Evolutionary conservation across 2,888 invertebrate species (phyloP).

Genomic region (Papilio gigon): DNA sequence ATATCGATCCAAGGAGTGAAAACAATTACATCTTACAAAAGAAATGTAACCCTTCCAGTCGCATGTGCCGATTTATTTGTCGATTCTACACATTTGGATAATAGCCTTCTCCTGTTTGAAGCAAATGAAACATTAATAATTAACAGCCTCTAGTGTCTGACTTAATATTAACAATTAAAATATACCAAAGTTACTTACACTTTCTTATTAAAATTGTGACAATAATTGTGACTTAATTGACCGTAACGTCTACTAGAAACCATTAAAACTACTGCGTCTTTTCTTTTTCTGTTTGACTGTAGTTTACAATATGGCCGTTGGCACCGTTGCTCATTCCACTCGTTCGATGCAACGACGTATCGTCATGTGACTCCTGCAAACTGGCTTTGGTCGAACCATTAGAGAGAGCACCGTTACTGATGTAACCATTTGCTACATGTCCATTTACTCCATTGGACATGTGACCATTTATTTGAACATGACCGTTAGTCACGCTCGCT

Average conservation of each 20-base stretch:
- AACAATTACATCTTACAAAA: not conserved
- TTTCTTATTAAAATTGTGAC: constrained; percentile 13
- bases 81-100: not conserved
- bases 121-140: constrained; percentile 2
- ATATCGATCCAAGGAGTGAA: not conserved
- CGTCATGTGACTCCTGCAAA: constrained; percentile 2
- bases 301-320: constrained; percentile 51
- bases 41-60: not conserved
- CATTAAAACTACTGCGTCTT: constrained; percentile 65
- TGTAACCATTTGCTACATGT: constrained; percentile 50
- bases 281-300: constrained; percentile 59
- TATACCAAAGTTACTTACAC: constrained; percentile 1
- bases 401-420: constrained; percentile 48
- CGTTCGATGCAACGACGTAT: constrained; percentile 26
- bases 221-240: constrained; percentile 31
- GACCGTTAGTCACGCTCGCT: constrained; percentile 48
- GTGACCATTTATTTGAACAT: constrained; percentile 49
- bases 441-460: constrained; percentile 37
- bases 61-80: not conserved
- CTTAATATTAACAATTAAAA: constrained; percentile 27
- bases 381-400: constrained; percentile 34
- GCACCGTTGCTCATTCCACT: constrained; percentile 52
- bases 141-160: constrained; percentile 34
- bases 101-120: not conserved
- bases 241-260: constrained; percentile 35